Evolutionary conservation across 1,140 invertebrate species (phyloP), one percentile per base, ranked within the genome.

Genomic region (Brachionus rubens): DNA sequence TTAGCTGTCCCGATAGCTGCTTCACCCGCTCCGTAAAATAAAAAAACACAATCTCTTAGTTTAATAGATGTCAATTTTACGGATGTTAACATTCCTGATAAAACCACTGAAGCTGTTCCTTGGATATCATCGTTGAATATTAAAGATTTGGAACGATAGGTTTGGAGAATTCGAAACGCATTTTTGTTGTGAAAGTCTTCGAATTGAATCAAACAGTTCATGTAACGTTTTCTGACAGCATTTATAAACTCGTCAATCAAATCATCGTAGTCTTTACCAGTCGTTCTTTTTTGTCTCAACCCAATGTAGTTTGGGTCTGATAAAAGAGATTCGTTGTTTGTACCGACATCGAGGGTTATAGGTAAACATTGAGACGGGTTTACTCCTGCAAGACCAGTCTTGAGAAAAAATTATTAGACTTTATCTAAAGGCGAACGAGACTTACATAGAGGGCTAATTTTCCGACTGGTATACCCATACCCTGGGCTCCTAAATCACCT

Each of bases 171-270:
- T 36, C 79, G 78, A 76, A 84, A 85, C 6, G 84, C 84, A 79
- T 85, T 84, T 40, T 83, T 79, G 70, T 84, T 84, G 26, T 80
- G 84, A 81, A 85, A 85, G 77, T 85, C 84, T 78, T 85, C 84
- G 81, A 85, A 85, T 77, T 85, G 84, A 28, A 85, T 80, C 33
- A 85, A 68, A 36, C 81, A 81, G 75, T 82, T 79, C 3, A 84
- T 84, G 80, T 80, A 85, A 84, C 92, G 90, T 83, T 89, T 90
- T 0, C 95, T 92, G 70, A 93, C 92, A 1, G 94, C 94, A 81
- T 92, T 87, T 94, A 99, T 98, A 82, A 99, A 98, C 85, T 99
- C 96, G 81, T 99, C 96, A 68, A 99, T 89, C 79, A 99, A 91
- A 41, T 91, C 91, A 82, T 98, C 95, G 84, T 99, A 99, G 75